A percentile compares a stretch with the other conserved stretches of the same genome.
Evolutionary conservation across 2,113 vertebrate species (phyloP).

Genomic region (Phalacrocorax aristotelis): DNA sequence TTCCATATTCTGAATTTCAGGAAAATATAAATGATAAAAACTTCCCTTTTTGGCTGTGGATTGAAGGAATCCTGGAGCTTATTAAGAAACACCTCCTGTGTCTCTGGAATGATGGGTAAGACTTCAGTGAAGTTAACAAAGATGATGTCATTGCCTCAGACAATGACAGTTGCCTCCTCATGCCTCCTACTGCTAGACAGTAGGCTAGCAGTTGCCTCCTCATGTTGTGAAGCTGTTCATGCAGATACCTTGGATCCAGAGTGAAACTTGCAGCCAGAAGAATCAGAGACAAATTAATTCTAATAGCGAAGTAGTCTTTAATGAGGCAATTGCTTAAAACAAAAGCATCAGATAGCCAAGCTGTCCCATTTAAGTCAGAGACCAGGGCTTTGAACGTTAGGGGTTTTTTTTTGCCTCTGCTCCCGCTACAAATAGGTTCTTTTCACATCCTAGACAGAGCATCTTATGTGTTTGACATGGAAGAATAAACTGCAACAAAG

Average conservation of each 20-base stretch:
- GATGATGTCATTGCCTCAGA: neutral
- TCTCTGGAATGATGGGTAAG: constrained; percentile 98
- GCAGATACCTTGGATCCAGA: neutral
- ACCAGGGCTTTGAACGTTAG: neutral
- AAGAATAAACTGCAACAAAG: neutral
- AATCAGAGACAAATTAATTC: neutral
- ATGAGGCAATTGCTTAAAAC: neutral
- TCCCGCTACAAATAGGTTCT: neutral
- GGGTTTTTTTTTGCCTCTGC: neutral
- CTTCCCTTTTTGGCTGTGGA: constrained; percentile 93
- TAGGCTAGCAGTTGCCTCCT: neutral
- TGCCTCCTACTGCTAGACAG: no score
- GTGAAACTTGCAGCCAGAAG: neutral
- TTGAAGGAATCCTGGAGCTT: constrained; percentile 94
- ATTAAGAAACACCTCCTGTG: constrained; percentile 92
- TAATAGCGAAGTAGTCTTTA: neutral
- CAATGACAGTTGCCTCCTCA: no score
- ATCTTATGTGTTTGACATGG: neutral
- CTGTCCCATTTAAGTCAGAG: neutral
- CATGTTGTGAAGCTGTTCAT: neutral
- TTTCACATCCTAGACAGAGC: neutral
- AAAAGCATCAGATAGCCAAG: neutral
- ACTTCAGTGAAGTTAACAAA: neutral
- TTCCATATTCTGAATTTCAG: constrained; percentile 67
- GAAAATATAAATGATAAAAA: constrained; percentile 90